phyloP scores from a whole-genome alignment of 1,140 invertebrate genomes.

The Varroa destructor region DNA sequence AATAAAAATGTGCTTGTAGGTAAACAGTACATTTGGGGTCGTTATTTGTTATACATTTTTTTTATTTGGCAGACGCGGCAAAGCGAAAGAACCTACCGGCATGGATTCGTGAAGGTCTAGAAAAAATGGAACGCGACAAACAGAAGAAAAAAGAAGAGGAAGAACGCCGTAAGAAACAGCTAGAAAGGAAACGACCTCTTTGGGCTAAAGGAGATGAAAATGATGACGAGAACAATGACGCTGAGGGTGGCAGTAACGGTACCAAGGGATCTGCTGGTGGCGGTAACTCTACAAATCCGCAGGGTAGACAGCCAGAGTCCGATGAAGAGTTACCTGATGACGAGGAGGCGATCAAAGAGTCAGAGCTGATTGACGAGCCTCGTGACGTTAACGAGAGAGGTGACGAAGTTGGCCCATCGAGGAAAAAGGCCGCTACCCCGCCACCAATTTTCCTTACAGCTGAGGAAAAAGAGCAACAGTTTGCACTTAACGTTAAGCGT shows the following conservation, averaged over 20 bases:
- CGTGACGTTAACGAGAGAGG: slow-evolving; percentile 44
- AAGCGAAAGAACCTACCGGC: slow-evolving; percentile 78
- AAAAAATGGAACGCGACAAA: slow-evolving; percentile 94
- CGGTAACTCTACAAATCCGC: slow-evolving; percentile 46
- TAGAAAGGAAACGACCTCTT: slow-evolving; percentile 33
- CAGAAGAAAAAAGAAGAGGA: slow-evolving; percentile 63
- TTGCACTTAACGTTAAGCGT: slow-evolving; percentile 46
- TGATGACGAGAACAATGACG: slow-evolving; percentile 31
- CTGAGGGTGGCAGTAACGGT: background rate
- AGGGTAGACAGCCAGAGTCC: slow-evolving; percentile 36
- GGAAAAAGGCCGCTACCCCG: slow-evolving; percentile 45
- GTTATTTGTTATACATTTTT: too few relatives aligned
- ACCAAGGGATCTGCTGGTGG: too few relatives aligned
- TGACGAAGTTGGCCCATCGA: slow-evolving; percentile 44
- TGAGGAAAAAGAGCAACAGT: slow-evolving; percentile 58
- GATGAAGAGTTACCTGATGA: slow-evolving; percentile 18
- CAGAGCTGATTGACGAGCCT: slow-evolving; percentile 33
- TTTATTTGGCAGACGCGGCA: slow-evolving; percentile 54
- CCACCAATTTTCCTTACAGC: background rate
- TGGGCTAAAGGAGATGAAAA: slow-evolving; percentile 35
- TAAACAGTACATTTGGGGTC: too few relatives aligned
- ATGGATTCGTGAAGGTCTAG: slow-evolving; percentile 88
- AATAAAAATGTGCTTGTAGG: too few relatives aligned
- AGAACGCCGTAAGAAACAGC: slow-evolving; percentile 35
- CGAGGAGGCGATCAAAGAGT: slow-evolving; percentile 35